Conservation (phyloP, 2,113 vertebrate genomes). For the Micromys minutus region DNA sequence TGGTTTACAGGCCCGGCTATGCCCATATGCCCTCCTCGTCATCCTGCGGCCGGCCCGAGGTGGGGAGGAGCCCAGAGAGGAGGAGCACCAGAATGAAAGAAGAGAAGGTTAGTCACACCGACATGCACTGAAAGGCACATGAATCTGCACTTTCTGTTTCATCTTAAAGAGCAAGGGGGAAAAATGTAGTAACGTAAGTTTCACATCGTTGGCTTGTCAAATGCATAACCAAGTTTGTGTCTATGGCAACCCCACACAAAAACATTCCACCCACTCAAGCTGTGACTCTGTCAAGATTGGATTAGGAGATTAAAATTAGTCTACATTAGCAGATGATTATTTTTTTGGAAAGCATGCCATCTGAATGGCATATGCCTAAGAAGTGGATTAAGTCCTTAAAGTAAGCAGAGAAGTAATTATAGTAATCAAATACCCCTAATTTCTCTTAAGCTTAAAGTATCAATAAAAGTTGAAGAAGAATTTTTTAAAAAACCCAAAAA, state of each 20-base stretch:
- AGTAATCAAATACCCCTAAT: constrained; percentile 75
- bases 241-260: constrained; percentile 80
- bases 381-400: constrained; percentile 75
- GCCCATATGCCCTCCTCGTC: constrained; percentile 99
- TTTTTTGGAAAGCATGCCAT: constrained; percentile 73
- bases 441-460: constrained; percentile 74
- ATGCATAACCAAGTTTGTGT: constrained; percentile 68
- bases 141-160: constrained; percentile 73
- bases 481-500: constrained; percentile 29
- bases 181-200: constrained; percentile 70
- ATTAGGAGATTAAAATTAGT: constrained; percentile 82
- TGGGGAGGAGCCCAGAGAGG: constrained; percentile 80
- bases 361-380: constrained; percentile 65
- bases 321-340: constrained; percentile 79
- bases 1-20: constrained; percentile 94
- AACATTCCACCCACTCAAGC: constrained; percentile 68
- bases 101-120: constrained; percentile 86
- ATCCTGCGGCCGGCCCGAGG: constrained; percentile 89
- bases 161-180: constrained; percentile 60
- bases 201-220: constrained; percentile 71
- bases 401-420: constrained; percentile 76
- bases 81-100: constrained; percentile 85
- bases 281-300: constrained; percentile 79
- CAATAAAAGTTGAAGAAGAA: constrained; percentile 71
- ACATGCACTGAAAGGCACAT: constrained; percentile 70